phyloP scores from a whole-genome alignment of 2,113 vertebrate genomes.

The Ariopsis seemanni region DNA sequence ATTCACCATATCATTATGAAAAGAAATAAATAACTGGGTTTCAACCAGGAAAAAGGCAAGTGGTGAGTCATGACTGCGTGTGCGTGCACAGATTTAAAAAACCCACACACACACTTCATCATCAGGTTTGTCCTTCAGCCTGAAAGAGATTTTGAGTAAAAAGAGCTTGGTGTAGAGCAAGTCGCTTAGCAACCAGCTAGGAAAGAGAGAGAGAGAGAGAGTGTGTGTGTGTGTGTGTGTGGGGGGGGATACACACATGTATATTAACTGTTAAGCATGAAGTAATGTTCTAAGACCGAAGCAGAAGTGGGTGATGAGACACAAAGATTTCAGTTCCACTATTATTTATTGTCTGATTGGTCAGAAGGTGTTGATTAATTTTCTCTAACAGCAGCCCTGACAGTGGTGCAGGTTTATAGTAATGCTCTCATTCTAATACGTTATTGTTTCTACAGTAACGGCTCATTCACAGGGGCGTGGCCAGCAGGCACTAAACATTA shows the following conservation, averaged over 20 bases:
- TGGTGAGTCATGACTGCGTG: background rate
- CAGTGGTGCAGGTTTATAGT: background rate
- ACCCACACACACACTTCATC: constrained; percentile 4
- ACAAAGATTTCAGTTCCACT: background rate
- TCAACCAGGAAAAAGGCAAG: constrained; percentile 40
- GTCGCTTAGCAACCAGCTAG: constrained; percentile 68
- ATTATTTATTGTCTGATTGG: background rate
- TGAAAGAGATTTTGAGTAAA: constrained; percentile 46
- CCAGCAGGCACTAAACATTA: background rate
- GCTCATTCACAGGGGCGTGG: background rate
- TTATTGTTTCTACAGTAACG: background rate
- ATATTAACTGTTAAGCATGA: background rate
- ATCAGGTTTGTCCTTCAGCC: constrained; percentile 34
- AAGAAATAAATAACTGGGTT: constrained; percentile 48
- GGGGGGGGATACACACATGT: background rate
- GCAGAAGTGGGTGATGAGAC: background rate
- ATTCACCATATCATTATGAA: constrained; percentile 46
- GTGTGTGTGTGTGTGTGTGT: constrained; percentile 24
- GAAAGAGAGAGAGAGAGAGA: background rate
- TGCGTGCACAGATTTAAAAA: background rate
- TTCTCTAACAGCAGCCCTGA: background rate
- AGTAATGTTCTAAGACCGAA: background rate
- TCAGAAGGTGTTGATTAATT: background rate
- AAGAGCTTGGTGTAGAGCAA: constrained; percentile 51
- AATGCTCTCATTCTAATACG: background rate